Base-by-base conservation (phyloP, 2,888 invertebrate species). In the Chromoteleia sp. region DNA sequence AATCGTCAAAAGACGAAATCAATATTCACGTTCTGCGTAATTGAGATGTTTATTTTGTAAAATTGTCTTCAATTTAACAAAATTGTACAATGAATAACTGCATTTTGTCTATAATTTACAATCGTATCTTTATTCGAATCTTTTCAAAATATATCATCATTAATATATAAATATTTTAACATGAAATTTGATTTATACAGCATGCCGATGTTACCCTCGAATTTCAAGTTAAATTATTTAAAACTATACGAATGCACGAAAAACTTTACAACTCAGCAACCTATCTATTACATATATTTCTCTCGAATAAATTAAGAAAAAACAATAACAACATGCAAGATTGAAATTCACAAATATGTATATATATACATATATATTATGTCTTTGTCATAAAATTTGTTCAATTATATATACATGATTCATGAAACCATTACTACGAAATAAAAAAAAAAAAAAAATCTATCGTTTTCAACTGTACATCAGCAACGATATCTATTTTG, bases 31-130 rank as follows among this genome's bases (percentile, higher is more conserved):
- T 41, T 61, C 3, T 56, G 43, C 39, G 33, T 63, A 70, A 67
- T 70, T 77, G 48, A 77, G 54, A 48, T 48, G 30, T 77, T 77
- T 77, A 77, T 77, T 77, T 39, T 70, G 77, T 77, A 77, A 77
- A 77, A 77, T 70, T 70, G 39, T 70, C 21, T 8, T 48, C 58
- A 70, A 54, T 68, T 70, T 77, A 77, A 77, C 70, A 77, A 77
- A 77, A 77, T 63, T 61, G 52, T 63, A 68, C 77, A 77, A 77
- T 68, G 48, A 77, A 45, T 58, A 41, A 65, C 71, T 58, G 63
- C 41, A 56, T 10, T 25, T 68, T 6, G 17, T 65, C 43, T 63
- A 61, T 48, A 70, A 77, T 71, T 54, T 77, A 77, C 77, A 71
- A 58, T 77, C 8, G 48, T 50, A n/a, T 50, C n/a, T 15, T 15